Evolutionary conservation across 35 echinoderm and acorn worm species (phyloP).

Genomic region (Stichopus chloronotus): DNA sequence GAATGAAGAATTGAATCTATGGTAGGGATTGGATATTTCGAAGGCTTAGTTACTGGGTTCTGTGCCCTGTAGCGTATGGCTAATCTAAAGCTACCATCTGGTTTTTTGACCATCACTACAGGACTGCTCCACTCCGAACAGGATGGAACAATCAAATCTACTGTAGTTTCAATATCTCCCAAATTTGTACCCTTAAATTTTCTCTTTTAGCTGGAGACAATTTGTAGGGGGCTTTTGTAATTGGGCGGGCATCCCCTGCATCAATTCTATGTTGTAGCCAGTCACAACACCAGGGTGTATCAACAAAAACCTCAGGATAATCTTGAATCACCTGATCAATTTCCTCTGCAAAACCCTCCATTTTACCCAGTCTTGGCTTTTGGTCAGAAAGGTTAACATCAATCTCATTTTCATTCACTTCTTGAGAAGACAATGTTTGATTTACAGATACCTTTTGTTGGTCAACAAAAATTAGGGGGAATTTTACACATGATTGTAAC

Average conservation of each 20-base stretch:
- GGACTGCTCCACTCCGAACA: conserved; percentile 55
- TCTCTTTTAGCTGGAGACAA: background rate
- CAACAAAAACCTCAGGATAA: conserved; percentile 18
- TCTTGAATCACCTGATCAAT: background rate
- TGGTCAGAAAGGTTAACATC: background rate
- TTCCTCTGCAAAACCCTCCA: background rate
- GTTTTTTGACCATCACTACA: conserved; percentile 65
- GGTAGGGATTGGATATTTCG: background rate
- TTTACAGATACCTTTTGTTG: background rate
- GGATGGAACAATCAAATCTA: conserved; percentile 46
- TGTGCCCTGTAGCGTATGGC: background rate
- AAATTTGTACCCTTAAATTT: background rate
- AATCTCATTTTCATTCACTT: background rate
- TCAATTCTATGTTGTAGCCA: conserved; percentile 26
- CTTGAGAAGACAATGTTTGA: background rate
- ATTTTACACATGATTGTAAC: background rate
- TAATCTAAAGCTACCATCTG: conserved; percentile 36
- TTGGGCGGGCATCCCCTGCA: background rate
- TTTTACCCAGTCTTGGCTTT: background rate
- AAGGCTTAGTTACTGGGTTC: background rate
- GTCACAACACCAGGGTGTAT: background rate
- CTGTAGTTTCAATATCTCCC: background rate
- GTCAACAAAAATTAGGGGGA: background rate
- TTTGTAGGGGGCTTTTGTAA: conserved; percentile 22
- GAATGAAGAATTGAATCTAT: conserved; percentile 13